These are phyloP conservation scores for Pyralis farinalis DNA, from an alignment of 2,888 invertebrate species.

Conservation along the genomic window DNA sequence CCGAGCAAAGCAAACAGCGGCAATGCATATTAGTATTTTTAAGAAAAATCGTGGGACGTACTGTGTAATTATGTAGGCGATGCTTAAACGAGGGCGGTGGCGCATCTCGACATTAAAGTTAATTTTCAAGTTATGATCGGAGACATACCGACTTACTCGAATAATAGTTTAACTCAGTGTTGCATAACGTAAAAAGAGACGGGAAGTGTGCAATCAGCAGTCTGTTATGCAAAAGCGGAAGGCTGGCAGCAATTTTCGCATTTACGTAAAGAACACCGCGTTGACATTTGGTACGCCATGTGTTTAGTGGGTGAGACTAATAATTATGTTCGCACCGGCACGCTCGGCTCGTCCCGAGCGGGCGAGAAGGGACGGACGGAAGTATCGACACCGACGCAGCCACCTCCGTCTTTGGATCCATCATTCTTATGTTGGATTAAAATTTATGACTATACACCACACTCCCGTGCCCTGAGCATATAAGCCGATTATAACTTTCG, in stretches of 20 bases:
- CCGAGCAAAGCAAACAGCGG: not conserved
- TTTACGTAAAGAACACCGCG: conserved; percentile 20
- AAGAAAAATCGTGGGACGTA: conserved; percentile 20
- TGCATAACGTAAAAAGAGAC: conserved; percentile 19
- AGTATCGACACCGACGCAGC: conserved; percentile 33
- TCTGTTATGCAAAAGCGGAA: conserved; percentile 15
- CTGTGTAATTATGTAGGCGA: conserved; percentile 14
- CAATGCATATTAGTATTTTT: not conserved
- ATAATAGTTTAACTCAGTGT: conserved; percentile 11
- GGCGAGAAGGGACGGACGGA: conserved; percentile 24
- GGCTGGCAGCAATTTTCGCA: conserved; percentile 14
- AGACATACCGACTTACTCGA: conserved; percentile 10
- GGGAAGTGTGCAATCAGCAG: conserved; percentile 19
- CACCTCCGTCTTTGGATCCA: conserved; percentile 26
- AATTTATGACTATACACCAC: conserved; percentile 11
- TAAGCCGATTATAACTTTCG: conserved; percentile 16
- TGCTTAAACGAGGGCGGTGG: conserved; percentile 23
- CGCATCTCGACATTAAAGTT: conserved; percentile 21
- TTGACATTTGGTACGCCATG: conserved; percentile 8
- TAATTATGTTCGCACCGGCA: conserved; percentile 7
- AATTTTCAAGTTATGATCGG: conserved; percentile 18
- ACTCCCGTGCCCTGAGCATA: conserved; percentile 7
- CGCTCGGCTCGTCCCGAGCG: conserved; percentile 15
- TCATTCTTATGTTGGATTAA: conserved; percentile 26
- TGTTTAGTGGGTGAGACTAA: conserved; percentile 5